Evolutionary conservation across 2,888 invertebrate species (phyloP), one percentile per base, ranked within the genome.

Genomic region (Phragmatobia fuliginosa): DNA sequence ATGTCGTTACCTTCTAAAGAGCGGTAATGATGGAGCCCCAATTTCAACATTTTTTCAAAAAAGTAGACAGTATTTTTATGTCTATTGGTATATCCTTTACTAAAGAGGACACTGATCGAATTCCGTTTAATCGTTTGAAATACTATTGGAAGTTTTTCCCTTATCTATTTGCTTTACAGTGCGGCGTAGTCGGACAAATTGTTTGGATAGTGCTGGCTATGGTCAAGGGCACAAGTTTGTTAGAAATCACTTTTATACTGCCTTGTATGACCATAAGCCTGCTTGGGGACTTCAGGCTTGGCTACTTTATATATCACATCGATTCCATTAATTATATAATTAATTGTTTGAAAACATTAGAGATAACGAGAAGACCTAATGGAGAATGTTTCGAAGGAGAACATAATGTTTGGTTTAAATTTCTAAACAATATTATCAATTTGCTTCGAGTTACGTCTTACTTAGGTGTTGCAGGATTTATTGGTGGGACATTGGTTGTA

Each of bases 231-330:
- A 73, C 66, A n/a, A 82, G 71, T 62, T 41, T 89, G 8, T 69
- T 83, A n/a, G 80, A 87, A 60, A 73, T 88, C 0, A 87, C 89
- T 16, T 85, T 82, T 62, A 72, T 84, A 56, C 58, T 86, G 5
- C 90, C 90, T 0, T 88, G 89, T 38, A 62, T 86, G 1, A 83
- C 82, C 4, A 41, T 88, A 6, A 82, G 85, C 33, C 16, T 86
- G 1, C 78, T 90, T 8, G 89, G 85, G 2, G 70, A 78, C 62
- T 66, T 79, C 0, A 91, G 89, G 77, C 69, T 85, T 1, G 86
- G 71, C 62, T 86, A 70, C 45, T 82, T 86, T n/a, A 64, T 89
- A 1, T 78, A 76, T 38, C 66, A 88, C 36, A 76, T 78, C 8
- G 67, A 83, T 56, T 64, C 80, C 11, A 83, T 87, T 7, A 76